Percentiles rank a stretch among this genome's conserved stretches.
Evolutionary conservation across 1,140 invertebrate genomes (phyloP).

Genomic region (Euwallacea fornicatus): DNA sequence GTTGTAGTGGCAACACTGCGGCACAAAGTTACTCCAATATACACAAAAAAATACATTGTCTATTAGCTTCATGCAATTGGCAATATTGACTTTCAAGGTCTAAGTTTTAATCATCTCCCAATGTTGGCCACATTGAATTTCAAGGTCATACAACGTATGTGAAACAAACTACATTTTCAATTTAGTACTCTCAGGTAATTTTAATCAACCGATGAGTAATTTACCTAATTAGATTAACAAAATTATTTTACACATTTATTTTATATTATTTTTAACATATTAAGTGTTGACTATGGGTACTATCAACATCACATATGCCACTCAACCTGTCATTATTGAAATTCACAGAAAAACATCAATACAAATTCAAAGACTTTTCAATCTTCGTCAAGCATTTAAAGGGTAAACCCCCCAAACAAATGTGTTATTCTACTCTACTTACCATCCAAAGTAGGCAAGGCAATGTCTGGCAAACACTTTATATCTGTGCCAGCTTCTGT

Average conservation of each 20-base stretch:
- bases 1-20: not conserved
- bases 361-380: too few relatives aligned
- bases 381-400: too few relatives aligned
- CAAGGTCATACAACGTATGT: conserved; percentile 15
- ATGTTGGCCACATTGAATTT: conserved; percentile 27
- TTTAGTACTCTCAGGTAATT: too few relatives aligned
- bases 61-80: not conserved
- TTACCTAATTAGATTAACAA: too few relatives aligned
- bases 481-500: conserved; percentile 62
- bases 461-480: conserved; percentile 63
- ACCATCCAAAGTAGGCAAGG: conserved; percentile 67
- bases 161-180: too few relatives aligned
- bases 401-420: not conserved
- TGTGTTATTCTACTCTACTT: conserved; percentile 35
- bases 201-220: too few relatives aligned
- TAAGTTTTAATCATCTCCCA: not conserved
- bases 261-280: too few relatives aligned
- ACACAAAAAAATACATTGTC: not conserved
- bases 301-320: too few relatives aligned
- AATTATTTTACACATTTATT: too few relatives aligned
- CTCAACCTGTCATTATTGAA: not conserved
- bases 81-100: conserved; percentile 23
- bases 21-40: not conserved
- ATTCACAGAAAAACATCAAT: too few relatives aligned
- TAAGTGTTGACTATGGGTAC: too few relatives aligned